These are phyloP conservation scores for Portevinia maculata DNA, from an alignment of 2,888 invertebrate species.

Conservation along the genomic window DNA sequence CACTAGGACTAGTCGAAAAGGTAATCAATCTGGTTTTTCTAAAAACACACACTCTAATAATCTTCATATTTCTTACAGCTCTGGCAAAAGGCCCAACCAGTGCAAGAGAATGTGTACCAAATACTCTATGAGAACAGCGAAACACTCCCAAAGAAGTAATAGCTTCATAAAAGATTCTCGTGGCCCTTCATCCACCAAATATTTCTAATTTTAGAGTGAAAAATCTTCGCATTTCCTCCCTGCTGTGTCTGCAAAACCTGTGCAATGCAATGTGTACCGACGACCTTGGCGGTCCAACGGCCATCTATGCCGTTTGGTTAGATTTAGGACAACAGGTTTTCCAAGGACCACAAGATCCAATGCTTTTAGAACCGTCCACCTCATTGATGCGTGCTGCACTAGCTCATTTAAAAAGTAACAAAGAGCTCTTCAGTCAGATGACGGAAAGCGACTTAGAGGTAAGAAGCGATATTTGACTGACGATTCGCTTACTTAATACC, in stretches of 20 bases:
- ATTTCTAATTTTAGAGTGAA: constrained; percentile 82
- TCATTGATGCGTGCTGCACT: constrained; percentile 90
- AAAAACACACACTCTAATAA: not conserved
- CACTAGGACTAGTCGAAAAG: constrained; percentile 85
- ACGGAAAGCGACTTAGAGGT: constrained; percentile 85
- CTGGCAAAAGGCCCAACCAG: constrained; percentile 79
- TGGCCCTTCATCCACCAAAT: not conserved
- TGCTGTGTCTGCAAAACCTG: constrained; percentile 89
- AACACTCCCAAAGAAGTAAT: constrained; percentile 84
- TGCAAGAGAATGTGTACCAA: constrained; percentile 84
- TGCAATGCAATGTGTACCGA: constrained; percentile 86
- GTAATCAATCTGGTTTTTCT: constrained; percentile 77
- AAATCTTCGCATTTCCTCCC: constrained; percentile 86
- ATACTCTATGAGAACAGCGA: constrained; percentile 84
- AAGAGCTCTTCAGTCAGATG: constrained; percentile 84
- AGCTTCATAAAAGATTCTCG: not conserved
- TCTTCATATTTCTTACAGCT: constrained; percentile 67
- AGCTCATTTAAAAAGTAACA: constrained; percentile 85
- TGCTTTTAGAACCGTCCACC: constrained; percentile 88
- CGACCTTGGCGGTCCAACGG: constrained; percentile 86
- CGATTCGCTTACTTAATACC: not conserved
- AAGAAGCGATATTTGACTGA: constrained; percentile 1
- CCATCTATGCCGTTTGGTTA: constrained; percentile 87
- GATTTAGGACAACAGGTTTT: constrained; percentile 87
- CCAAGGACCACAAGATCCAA: constrained; percentile 83